Base-by-base conservation (phyloP, 1,140 invertebrate genomes). In the Lasioglossum albipes region DNA sequence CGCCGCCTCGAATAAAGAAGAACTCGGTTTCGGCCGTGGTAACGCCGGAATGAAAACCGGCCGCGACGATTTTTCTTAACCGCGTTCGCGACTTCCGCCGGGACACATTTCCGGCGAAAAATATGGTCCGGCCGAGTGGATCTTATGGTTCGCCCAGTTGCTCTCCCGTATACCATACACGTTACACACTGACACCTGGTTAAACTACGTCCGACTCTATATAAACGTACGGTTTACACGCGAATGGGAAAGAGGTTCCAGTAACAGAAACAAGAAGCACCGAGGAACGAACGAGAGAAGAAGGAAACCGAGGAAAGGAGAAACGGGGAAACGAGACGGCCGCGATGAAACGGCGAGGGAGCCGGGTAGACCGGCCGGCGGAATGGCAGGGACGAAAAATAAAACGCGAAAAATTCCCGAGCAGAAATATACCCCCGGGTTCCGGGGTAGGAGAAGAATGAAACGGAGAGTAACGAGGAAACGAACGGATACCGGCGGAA, bases 81-180 rank as follows among this genome's bases (percentile, higher is more conserved):
- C 16, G 22, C 41, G 18, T 18, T 73, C 41, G 27, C 31, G 36
- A 36, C 36, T 36, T 36, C 36, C 36, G 36, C 36, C 1, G 36
- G 3, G 36, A 3, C 36, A 36, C 70, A 49, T 82, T 36, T 36
- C 36, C 36, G 36, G 16, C 71, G 72, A 71, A 85, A 86, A 85
- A 86, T 86, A 85, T 79, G 64, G 18, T 76, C 76, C 52, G 42
- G 36, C 61, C 83, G 75, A 83, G 75, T 72, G 67, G 67, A 81
- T 81, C 66, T 54, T 81, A 84, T 75, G 66, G 54, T 36, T 64
- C 36, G 72, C 52, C 49, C 61, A 52, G 69, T 27, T 61, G 68
- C 54, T 52, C 66, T 12, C 18, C 7, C 62, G 62, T 66, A 52
- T 41, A 67, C 69, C 52, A 18, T 72, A 52, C 59, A 64, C 54